phyloP scores from a whole-genome alignment of 2,888 invertebrate genomes.

The Pherbina coryleti region DNA sequence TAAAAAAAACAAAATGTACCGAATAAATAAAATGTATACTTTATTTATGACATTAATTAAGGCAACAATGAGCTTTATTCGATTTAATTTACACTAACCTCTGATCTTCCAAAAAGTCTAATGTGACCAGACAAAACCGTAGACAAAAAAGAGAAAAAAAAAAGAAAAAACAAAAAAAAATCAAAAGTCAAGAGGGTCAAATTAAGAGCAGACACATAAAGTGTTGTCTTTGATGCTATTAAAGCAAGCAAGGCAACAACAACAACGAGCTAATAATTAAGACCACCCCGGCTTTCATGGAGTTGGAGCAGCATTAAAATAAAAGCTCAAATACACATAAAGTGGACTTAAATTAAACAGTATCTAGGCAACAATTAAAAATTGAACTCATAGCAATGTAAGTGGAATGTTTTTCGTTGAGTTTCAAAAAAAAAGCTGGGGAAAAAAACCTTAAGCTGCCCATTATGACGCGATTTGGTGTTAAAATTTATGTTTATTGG shows the following conservation, averaged over 20 bases:
- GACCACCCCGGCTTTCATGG: slow-evolving; percentile 13
- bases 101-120: neutral
- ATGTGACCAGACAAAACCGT: neutral
- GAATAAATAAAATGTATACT: neutral
- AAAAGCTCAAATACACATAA: neutral
- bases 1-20: no score
- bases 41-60: neutral
- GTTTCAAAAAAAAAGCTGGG: no score
- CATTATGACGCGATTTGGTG: slow-evolving; percentile 2
- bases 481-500: neutral
- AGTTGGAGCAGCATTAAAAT: neutral
- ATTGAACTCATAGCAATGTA: no score
- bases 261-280: slow-evolving; percentile 2
- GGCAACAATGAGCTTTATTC: neutral
- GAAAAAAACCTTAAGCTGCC: neutral
- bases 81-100: neutral
- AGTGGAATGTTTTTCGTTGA: neutral
- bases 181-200: neutral
- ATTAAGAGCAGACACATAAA: neutral
- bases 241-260: neutral
- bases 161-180: neutral
- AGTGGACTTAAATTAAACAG: neutral
- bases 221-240: neutral
- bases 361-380: slow-evolving; percentile 1
- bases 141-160: neutral